Evolutionary conservation across 2,113 vertebrate genomes (phyloP).

Genomic region (Plecturocebus donacophilus): DNA sequence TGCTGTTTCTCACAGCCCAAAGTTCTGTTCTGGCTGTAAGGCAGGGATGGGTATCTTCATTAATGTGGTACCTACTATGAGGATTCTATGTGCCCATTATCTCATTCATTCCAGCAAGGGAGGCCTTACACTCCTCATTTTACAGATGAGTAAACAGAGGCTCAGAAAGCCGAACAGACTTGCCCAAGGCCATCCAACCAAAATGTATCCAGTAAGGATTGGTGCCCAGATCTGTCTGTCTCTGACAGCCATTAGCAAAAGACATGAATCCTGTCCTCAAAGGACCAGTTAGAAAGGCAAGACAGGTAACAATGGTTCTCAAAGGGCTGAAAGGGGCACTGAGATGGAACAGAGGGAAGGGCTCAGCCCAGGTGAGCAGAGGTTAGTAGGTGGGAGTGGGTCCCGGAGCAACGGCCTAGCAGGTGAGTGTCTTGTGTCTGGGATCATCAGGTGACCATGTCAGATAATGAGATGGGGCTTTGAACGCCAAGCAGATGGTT

Average conservation of each 20-base stretch:
- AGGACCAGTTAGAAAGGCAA: not conserved
- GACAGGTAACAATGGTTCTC: not conserved
- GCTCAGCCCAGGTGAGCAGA: not conserved
- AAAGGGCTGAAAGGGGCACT: not conserved
- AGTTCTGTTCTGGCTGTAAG: not conserved
- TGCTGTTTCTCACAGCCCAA: not conserved
- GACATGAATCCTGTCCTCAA: not conserved
- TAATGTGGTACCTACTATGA: not conserved
- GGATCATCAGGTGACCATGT: not conserved
- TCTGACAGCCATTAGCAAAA: not conserved
- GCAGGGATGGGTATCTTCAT: fast-evolving
- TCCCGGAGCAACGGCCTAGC: not conserved
- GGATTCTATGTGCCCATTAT: not conserved
- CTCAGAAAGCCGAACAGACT: not conserved
- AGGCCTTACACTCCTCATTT: not conserved
- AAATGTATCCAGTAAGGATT: not conserved
- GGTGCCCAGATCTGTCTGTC: not conserved
- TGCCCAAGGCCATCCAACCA: not conserved
- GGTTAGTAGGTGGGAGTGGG: not conserved
- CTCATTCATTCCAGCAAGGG: not conserved
- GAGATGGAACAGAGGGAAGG: not conserved
- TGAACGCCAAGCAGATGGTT: slow-evolving; percentile 37
- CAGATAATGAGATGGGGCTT: not conserved
- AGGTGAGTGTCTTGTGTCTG: not conserved
- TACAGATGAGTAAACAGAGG: not conserved